Evolutionary conservation across 2,888 invertebrate genomes (phyloP), one percentile per base, ranked within the genome.

Genomic region (Stenurella melanura): DNA sequence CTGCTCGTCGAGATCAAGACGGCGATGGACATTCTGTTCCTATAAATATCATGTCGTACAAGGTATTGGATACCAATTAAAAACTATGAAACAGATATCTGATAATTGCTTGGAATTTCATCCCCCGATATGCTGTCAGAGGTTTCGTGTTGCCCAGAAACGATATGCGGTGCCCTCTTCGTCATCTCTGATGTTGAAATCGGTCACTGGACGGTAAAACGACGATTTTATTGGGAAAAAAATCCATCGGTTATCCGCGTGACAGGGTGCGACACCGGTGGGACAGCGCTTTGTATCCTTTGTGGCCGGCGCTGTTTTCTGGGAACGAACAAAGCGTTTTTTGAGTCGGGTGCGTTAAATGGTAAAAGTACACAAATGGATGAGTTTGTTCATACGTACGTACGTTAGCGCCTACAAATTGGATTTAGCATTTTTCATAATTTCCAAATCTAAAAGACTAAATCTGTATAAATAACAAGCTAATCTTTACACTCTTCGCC

Each of bases 61-160:
- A 82, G 84, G 81, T 80, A 85, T 85, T 83, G 83, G 84, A 80
- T 84, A 83, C 85, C 85, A 86, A 86, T 86, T 86, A 85, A 86
- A 86, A 86, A 81, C 82, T 84, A 83, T 84, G 83, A 84, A 83
- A 84, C 80, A 74, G 81, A 83, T 83, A 85, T 82, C 83, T 75
- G 80, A 82, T 83, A 82, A 82, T 83, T 82, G 82, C n/a, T 66
- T 63, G 64, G 71, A 56, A 70, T 68, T 68, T 60, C 67, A 66
- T 70, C 70, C 66, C 69, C 34, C 57, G 72, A 34, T 30, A 18
- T n/a, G 15, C 50, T 58, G 58, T 58, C 58, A 18, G 19, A 58
- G n/a, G 50, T n/a, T 50, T 54, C 60, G 61, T 21, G 54, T 30
- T 18, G 60, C 30, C 21, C 21, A 19, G 30, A 12, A 34, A 17